Conservation (phyloP, 2,113 vertebrate genomes). For the Sebastes fasciatus region DNA sequence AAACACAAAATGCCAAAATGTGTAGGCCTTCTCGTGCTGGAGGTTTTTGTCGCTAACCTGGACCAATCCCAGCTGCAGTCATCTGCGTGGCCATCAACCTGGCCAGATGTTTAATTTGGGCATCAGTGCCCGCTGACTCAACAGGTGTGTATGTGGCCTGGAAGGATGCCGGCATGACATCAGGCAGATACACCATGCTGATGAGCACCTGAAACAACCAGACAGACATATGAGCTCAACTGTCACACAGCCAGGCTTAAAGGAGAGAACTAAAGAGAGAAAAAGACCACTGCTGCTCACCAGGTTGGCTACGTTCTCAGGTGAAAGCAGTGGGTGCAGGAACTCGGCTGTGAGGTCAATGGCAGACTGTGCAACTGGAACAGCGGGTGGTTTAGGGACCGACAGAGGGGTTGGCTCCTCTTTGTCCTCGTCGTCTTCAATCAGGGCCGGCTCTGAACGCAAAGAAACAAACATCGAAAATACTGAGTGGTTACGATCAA, state of each 20-base stretch:
- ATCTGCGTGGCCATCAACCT: conserved; percentile 94
- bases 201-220: conserved; percentile 89
- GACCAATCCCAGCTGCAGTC: conserved; percentile 89
- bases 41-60: conserved; percentile 77
- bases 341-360: conserved; percentile 94
- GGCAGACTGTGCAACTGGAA: conserved; percentile 87
- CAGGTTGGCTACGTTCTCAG: conserved; percentile 94
- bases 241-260: neutral
- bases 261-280: rapidly evolving
- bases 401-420: conserved; percentile 84
- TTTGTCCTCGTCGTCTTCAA: conserved; percentile 95
- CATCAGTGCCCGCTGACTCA: conserved; percentile 94
- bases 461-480: neutral
- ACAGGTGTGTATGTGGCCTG: conserved; percentile 97
- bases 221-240: neutral
- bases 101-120: conserved; percentile 93
- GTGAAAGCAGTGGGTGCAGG: conserved; percentile 88
- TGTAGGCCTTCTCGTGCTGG: neutral
- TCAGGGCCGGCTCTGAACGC: conserved; percentile 86
- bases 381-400: conserved; percentile 78
- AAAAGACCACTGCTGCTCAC: conserved; percentile 65
- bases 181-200: conserved; percentile 98
- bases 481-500: neutral
- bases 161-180: conserved; percentile 96
- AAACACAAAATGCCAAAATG: neutral